Evolutionary conservation across 2,888 invertebrate species (phyloP).

Genomic region (Herminia tarsipennalis): DNA sequence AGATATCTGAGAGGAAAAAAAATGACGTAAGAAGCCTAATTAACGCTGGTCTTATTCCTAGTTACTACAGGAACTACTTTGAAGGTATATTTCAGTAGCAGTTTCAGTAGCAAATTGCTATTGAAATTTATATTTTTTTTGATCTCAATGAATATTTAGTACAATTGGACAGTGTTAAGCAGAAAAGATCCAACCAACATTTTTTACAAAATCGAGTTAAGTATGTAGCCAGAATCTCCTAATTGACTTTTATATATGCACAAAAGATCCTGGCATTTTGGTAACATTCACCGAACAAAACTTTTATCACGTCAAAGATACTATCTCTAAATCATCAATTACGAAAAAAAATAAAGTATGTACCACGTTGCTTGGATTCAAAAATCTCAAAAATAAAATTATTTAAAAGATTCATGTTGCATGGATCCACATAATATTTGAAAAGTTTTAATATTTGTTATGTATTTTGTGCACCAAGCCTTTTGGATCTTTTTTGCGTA

Average conservation of each 20-base stretch:
- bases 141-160: neutral
- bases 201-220: neutral
- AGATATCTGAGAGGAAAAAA: neutral
- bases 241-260: conserved; percentile 1
- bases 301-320: conserved; percentile 9
- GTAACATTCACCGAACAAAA: conserved; percentile 10
- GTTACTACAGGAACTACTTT: neutral
- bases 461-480: too few species aligned
- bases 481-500: too few species aligned
- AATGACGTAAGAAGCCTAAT: neutral
- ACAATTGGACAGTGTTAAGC: too few species aligned
- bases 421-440: too few species aligned
- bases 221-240: neutral
- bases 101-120: too few species aligned
- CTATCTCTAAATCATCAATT: conserved; percentile 7
- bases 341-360: conserved; percentile 6
- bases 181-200: neutral
- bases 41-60: neutral
- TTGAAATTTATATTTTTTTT: too few species aligned
- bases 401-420: conserved; percentile 8
- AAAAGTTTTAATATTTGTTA: too few species aligned
- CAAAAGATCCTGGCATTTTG: conserved; percentile 9
- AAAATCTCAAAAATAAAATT: conserved; percentile 2
- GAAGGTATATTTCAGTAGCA: conserved; percentile 1
- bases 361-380: conserved; percentile 11